Conservation (phyloP, 2,113 vertebrate genomes). For the Halcyon senegalensis region DNA sequence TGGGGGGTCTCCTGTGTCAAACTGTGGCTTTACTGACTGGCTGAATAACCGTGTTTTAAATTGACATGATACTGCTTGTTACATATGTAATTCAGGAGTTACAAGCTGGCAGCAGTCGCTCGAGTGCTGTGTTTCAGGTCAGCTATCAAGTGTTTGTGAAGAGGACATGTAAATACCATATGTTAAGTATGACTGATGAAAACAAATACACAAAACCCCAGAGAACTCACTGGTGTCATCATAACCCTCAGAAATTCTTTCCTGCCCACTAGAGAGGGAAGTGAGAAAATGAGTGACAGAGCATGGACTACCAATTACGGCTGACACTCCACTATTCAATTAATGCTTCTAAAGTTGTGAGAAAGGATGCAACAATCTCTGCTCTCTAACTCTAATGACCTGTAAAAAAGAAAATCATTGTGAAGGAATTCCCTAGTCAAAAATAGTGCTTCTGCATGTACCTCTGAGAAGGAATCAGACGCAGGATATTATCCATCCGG, state of each 20-base stretch:
- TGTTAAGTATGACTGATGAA: conserved; percentile 31
- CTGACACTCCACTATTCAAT: background rate
- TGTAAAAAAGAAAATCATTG: background rate
- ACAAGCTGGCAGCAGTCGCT: conserved; percentile 39
- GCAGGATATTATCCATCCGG: background rate
- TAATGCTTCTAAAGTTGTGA: background rate
- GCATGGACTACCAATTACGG: background rate
- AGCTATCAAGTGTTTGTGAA: background rate
- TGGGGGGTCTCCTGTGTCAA: background rate
- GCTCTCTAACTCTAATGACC: background rate
- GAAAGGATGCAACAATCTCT: background rate
- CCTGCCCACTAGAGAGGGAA: background rate
- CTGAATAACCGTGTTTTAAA: background rate
- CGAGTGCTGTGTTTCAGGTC: background rate
- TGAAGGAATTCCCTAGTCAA: background rate
- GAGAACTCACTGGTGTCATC: conserved; percentile 36
- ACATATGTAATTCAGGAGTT: background rate
- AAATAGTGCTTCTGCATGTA: background rate
- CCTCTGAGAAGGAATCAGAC: background rate
- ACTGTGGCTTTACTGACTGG: background rate
- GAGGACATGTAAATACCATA: conserved; percentile 53
- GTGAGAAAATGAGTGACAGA: conserved; percentile 60
- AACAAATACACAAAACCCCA: conserved; percentile 54
- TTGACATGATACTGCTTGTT: background rate
- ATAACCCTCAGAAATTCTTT: conserved; percentile 39